These are phyloP conservation scores for Centroberyx gerrardi DNA, from an alignment of 2,797 vertebrate genomes.

Conservation along the genomic window DNA sequence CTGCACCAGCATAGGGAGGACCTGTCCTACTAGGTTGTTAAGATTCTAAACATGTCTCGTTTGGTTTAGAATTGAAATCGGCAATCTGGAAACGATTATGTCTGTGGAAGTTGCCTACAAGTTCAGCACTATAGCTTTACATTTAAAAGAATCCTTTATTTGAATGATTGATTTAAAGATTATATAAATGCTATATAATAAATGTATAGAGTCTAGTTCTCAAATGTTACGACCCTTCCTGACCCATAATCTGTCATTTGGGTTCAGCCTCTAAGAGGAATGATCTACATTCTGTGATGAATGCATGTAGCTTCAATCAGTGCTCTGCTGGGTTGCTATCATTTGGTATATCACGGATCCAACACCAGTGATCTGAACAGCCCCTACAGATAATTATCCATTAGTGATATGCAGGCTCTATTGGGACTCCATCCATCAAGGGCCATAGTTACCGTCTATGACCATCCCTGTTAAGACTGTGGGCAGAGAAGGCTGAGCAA, in stretches of 20 bases:
- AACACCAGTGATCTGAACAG: conserved; percentile 8
- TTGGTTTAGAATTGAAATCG: conserved; percentile 53
- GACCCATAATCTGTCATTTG: neutral
- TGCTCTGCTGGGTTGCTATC: neutral
- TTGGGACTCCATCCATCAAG: conserved; percentile 18
- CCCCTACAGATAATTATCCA: conserved; percentile 8
- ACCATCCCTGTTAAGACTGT: conserved; percentile 15
- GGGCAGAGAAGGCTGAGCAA: conserved; percentile 4
- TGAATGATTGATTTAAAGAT: too few species aligned
- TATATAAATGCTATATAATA: too few species aligned
- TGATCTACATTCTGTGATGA: neutral
- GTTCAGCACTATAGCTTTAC: neutral
- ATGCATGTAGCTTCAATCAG: neutral
- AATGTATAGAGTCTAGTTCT: too few species aligned
- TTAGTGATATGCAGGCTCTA: conserved; percentile 10
- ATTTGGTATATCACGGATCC: neutral
- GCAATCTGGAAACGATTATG: conserved; percentile 22
- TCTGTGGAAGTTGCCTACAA: neutral
- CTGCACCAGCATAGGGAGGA: conserved; percentile 44
- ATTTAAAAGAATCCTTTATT: too few species aligned
- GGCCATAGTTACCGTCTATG: neutral
- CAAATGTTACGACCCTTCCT: neutral
- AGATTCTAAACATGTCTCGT: conserved; percentile 55
- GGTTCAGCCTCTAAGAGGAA: neutral
- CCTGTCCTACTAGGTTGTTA: conserved; percentile 44